Conservation (phyloP, 2,888 invertebrate species). For the Oasisia sp. region DNA sequence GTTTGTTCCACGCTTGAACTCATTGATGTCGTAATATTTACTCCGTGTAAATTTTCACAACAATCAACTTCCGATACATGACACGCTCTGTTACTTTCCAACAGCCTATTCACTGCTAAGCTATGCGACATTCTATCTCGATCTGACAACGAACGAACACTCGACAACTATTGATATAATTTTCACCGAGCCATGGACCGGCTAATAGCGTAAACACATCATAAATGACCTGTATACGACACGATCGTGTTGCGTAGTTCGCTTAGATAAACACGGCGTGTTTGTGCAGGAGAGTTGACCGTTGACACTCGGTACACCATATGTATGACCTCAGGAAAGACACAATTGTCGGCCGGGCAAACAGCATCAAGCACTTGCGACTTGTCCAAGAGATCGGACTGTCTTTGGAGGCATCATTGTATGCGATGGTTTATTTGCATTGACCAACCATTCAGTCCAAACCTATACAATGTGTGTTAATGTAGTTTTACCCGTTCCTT, state of each 20-base stretch:
- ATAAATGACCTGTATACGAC: background rate
- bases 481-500: background rate
- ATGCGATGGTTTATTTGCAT: background rate
- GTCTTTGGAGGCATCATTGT: background rate
- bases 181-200: background rate
- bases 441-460: background rate
- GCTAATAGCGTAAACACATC: background rate
- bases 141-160: background rate
- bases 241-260: background rate
- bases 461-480: background rate
- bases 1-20: too few species aligned
- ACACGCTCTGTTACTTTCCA: background rate
- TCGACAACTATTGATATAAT: background rate
- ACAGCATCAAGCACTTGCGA: background rate
- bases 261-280: constrained; percentile 1
- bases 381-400: background rate
- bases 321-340: background rate
- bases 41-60: too few species aligned
- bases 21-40: too few species aligned
- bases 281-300: background rate
- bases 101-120: background rate
- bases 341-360: background rate
- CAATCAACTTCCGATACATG: too few species aligned
- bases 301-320: background rate
- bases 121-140: background rate